phyloP scores from a whole-genome alignment of 2,797 vertebrate species.

The Platyrinchus mystaceus region DNA sequence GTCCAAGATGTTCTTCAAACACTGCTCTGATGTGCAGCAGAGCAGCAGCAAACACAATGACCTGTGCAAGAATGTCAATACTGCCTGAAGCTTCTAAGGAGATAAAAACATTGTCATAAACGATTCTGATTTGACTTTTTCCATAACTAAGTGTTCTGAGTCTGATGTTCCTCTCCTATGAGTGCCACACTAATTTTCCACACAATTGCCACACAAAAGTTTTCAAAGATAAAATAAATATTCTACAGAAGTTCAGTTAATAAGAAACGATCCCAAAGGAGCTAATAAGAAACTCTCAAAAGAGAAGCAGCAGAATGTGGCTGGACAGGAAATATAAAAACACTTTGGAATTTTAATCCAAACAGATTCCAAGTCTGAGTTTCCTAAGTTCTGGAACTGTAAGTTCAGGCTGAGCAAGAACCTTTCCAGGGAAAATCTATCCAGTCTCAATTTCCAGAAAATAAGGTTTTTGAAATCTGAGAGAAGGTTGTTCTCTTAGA shows the following conservation, averaged over 20 bases:
- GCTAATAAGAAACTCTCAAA: neutral
- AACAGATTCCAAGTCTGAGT: neutral
- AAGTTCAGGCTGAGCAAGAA: neutral
- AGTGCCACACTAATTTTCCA: accelerated
- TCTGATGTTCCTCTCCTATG: neutral
- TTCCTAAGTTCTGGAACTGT: neutral
- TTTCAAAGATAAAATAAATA: neutral
- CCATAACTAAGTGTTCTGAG: neutral
- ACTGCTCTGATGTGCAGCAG: neutral
- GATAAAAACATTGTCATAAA: neutral
- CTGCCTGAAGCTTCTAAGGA: neutral
- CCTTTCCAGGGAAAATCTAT: neutral
- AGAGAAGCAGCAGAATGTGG: neutral
- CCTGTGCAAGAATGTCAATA: neutral
- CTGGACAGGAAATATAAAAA: neutral
- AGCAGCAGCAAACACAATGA: neutral
- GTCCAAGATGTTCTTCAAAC: neutral
- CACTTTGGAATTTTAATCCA: neutral
- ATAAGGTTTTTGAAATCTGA: neutral
- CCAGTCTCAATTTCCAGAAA: neutral
- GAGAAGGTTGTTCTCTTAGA: neutral
- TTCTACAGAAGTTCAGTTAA: neutral
- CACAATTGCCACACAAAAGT: neutral
- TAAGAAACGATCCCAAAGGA: neutral
- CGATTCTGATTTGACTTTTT: neutral